These are phyloP conservation scores for Carposina sasakii DNA, from an alignment of 1,140 invertebrate species.

Conservation along the genomic window DNA sequence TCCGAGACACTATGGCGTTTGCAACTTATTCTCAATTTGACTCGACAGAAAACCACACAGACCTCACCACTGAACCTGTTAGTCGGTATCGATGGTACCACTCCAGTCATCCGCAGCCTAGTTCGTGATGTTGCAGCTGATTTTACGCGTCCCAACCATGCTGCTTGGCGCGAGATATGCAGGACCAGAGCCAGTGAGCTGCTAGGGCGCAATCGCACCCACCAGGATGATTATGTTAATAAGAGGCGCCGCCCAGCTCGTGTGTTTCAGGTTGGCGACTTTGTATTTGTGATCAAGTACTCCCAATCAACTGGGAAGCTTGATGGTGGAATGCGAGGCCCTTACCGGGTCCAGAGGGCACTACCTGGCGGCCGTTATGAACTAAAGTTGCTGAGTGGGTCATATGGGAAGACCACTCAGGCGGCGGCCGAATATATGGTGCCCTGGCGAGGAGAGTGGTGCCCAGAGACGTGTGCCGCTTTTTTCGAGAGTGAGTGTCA, in stretches of 20 bases:
- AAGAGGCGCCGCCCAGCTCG: background rate
- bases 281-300: background rate
- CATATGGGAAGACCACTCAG: background rate
- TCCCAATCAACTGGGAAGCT: background rate
- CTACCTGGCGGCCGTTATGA: background rate
- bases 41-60: constrained; percentile 2
- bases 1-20: background rate
- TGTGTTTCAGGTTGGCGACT: background rate
- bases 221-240: background rate
- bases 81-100: background rate
- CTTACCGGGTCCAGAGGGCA: background rate
- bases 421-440: background rate
- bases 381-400: background rate
- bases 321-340: background rate
- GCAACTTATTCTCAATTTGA: constrained; percentile 2
- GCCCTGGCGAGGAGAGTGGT: background rate
- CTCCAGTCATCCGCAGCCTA: background rate
- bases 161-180: background rate
- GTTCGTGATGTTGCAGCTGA: background rate
- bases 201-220: background rate
- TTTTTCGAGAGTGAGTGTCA: background rate
- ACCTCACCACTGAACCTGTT: background rate
- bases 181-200: background rate
- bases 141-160: background rate
- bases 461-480: background rate